Evolutionary conservation across 2,113 vertebrate species (phyloP), one percentile per base, ranked within the genome.

Genomic region (Mirounga angustirostris): DNA sequence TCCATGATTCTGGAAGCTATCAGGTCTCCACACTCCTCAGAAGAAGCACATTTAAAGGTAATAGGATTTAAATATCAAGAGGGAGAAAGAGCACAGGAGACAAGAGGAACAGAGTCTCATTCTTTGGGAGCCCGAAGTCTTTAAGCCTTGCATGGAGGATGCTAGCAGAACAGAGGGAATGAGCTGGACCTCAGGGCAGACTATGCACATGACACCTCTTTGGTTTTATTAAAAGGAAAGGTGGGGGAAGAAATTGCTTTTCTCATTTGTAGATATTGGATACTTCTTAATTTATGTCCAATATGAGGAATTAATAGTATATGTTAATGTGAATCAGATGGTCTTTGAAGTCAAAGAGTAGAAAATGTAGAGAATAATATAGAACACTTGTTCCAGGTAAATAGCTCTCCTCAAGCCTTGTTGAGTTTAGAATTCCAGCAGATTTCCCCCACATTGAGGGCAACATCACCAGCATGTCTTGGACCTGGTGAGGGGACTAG

Each of bases 61-160:
- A 79, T 26, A 40, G 10, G 2, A 85, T 54, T 46, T 54, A 93
- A 89, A 54, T 28, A 73, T 46, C 7, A 67, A 84, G 5, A 79
- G 1, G 22, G 12, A 83, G 43, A 46, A 82, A 59, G 12, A 58
- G 13, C 40, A 81, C 11, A 46, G n/a, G 8, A 40, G 3, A 65
- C n/a, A 78, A 86, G 15, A 56, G 24, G 22, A 43, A 7, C 11
- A 46, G 36, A 19, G 9, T 36, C 15, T 40, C 14, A 58, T 4
- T 21, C 52, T 9, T 7, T 4, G 19, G 7, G 40, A 86, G 4
- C 7, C 1, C 16, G 0, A 56, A 40, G 13, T 52, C 59, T 18
- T n/a, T 4, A 18, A 26, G 50, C 5, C 1, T 21, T 1, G 0
- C 3, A 0, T 5, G 43, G 65, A 83, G 52, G 19, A 36, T 5